Evolutionary conservation across 2,113 vertebrate genomes (phyloP).

Genomic region (Hymenochirus boettgeri): DNA sequence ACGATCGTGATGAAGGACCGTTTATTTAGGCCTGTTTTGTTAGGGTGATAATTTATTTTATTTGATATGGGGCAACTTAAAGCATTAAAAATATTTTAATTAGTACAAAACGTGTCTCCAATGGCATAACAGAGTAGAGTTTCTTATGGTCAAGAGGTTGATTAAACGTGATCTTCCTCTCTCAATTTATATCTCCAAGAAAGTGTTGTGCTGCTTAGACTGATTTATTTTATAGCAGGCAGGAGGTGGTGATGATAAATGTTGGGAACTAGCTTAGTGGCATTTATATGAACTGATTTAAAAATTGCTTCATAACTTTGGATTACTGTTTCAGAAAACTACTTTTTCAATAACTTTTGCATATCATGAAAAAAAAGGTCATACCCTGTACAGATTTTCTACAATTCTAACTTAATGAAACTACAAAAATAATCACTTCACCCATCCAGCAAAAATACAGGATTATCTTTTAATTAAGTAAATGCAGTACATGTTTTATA

Average conservation of each 20-base stretch:
- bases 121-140: too few species aligned
- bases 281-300: slow-evolving; percentile 27
- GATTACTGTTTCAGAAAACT: slow-evolving; percentile 3
- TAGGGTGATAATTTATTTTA: too few species aligned
- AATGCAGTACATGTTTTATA: too few species aligned
- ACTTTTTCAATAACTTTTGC: slow-evolving; percentile 12
- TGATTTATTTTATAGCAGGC: slow-evolving; percentile 11
- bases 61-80: too few species aligned
- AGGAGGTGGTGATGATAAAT: slow-evolving; percentile 11
- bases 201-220: slow-evolving; percentile 1
- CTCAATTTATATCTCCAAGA: neutral
- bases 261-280: slow-evolving; percentile 5
- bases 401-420: neutral
- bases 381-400: neutral
- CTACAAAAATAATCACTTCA: neutral
- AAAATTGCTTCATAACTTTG: slow-evolving; percentile 15
- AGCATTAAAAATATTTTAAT: too few species aligned
- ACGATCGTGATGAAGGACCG: too few species aligned
- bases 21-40: too few species aligned
- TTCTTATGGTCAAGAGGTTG: slow-evolving; percentile 8
- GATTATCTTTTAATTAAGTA: too few species aligned
- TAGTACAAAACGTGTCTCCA: too few species aligned
- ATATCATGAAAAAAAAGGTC: slow-evolving; percentile 7
- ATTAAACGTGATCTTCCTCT: neutral
- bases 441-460: too few species aligned